Evolutionary conservation across 2,113 vertebrate genomes (phyloP).

Genomic region (Aleadryas rufinucha): DNA sequence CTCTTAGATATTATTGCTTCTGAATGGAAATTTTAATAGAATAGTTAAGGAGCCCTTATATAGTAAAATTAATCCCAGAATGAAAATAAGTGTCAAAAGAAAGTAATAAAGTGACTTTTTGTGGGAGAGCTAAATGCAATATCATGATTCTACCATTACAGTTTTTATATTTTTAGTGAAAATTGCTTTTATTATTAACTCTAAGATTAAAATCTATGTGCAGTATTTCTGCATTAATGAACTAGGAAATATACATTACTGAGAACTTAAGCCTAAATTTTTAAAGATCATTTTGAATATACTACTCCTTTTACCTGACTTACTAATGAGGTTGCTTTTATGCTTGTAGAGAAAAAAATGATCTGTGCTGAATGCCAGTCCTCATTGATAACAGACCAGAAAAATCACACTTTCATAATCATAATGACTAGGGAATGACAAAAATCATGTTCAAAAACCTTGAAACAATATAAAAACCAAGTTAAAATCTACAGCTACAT

Average conservation of each 20-base stretch:
- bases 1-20: slow-evolving; percentile 93
- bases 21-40: slow-evolving; percentile 99
- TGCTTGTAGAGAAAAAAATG: slow-evolving; percentile 57
- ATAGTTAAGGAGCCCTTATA: slow-evolving; percentile 98
- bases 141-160: slow-evolving; percentile 86
- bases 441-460: slow-evolving; percentile 7
- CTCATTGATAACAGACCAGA: slow-evolving; percentile 47
- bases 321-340: slow-evolving; percentile 75
- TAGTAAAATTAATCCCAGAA: slow-evolving; percentile 97
- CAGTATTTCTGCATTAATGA: slow-evolving; percentile 83
- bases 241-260: slow-evolving; percentile 80
- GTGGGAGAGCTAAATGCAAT: slow-evolving; percentile 83
- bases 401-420: slow-evolving; percentile 22
- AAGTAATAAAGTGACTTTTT: slow-evolving; percentile 83
- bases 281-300: slow-evolving; percentile 79
- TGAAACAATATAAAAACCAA: background rate
- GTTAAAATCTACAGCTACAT: background rate
- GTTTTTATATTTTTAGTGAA: slow-evolving; percentile 89
- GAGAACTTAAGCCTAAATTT: slow-evolving; percentile 80
- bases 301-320: slow-evolving; percentile 73
- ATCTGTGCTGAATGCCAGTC: slow-evolving; percentile 39
- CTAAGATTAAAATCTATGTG: slow-evolving; percentile 84
- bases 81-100: slow-evolving; percentile 94
- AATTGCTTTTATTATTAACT: slow-evolving; percentile 90
- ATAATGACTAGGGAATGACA: background rate